These are phyloP conservation scores for Lagopus leucura DNA, from an alignment of 2,113 vertebrate species.

Conservation along the genomic window DNA sequence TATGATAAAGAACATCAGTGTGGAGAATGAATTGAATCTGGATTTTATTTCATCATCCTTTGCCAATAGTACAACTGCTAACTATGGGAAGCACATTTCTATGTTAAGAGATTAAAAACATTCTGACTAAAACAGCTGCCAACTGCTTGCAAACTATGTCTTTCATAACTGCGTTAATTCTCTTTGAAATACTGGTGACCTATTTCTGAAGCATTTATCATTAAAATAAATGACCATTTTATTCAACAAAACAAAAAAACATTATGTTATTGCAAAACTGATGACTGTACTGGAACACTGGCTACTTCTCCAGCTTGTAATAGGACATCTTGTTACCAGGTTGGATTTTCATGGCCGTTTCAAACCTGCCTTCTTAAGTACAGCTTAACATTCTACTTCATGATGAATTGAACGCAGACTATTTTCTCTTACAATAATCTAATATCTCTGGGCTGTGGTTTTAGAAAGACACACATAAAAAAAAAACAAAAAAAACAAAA, in stretches of 20 bases:
- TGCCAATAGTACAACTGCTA: neutral
- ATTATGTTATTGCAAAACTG: neutral
- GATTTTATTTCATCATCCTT: conserved; percentile 42
- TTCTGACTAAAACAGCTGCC: conserved; percentile 42
- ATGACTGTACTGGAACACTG: neutral
- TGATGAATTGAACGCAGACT: neutral
- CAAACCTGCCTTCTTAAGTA: neutral
- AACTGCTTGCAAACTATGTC: conserved; percentile 1
- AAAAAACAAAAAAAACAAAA: neutral
- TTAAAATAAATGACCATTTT: conserved; percentile 22
- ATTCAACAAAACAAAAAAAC: neutral
- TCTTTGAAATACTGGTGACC: neutral
- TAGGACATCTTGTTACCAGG: neutral
- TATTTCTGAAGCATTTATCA: neutral
- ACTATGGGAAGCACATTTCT: conserved; percentile 40
- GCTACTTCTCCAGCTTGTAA: neutral
- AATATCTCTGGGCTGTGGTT: neutral
- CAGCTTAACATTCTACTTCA: neutral
- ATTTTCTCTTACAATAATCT: neutral
- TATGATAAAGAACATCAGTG: conserved; percentile 26
- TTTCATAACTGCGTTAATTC: conserved; percentile 21
- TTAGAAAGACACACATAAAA: neutral
- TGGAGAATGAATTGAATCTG: conserved; percentile 15
- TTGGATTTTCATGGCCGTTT: neutral
- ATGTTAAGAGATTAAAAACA: conserved; percentile 44